phyloP scores from a whole-genome alignment of 2,113 vertebrate species.

The Neogobius melanostomus region DNA sequence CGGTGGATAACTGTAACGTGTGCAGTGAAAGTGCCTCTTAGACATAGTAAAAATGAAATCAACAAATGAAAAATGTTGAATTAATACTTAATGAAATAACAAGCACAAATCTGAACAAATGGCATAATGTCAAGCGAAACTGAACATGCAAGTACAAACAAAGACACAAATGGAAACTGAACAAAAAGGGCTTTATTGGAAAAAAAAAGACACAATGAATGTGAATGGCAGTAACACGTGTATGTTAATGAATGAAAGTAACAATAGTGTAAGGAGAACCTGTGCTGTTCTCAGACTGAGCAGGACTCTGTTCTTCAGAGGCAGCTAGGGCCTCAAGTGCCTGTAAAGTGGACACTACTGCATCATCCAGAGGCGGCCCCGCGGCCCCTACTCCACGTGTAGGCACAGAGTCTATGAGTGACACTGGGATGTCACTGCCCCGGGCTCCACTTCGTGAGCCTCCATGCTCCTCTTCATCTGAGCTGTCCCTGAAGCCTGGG shows the following conservation, averaged over 20 bases:
- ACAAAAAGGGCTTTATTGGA: constrained; percentile 77
- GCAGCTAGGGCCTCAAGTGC: constrained; percentile 91
- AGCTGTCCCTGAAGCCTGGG: constrained; percentile 97
- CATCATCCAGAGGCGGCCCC: constrained; percentile 84
- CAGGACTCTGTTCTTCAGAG: constrained; percentile 87
- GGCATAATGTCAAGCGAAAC: constrained; percentile 28
- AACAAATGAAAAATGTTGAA: neutral
- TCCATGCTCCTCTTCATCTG: constrained; percentile 94
- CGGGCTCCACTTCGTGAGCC: constrained; percentile 73
- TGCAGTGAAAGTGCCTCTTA: neutral
- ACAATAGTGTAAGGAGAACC: constrained; percentile 99
- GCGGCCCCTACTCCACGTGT: constrained; percentile 81
- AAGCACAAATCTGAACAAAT: constrained; percentile 13
- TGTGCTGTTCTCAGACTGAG: constrained; percentile 93
- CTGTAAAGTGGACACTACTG: constrained; percentile 90
- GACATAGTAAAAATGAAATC: too few species aligned
- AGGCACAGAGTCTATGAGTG: constrained; percentile 94
- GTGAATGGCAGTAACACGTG: constrained; percentile 78
- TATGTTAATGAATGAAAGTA: constrained; percentile 94
- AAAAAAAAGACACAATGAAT: constrained; percentile 76
- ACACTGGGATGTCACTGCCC: constrained; percentile 92
- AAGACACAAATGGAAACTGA: constrained; percentile 72
- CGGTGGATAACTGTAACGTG: neutral
- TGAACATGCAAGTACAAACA: constrained; percentile 49
- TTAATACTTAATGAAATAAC: constrained; percentile 15